Conservation (phyloP, 2,888 invertebrate species). For the Hypsopygia costalis region DNA sequence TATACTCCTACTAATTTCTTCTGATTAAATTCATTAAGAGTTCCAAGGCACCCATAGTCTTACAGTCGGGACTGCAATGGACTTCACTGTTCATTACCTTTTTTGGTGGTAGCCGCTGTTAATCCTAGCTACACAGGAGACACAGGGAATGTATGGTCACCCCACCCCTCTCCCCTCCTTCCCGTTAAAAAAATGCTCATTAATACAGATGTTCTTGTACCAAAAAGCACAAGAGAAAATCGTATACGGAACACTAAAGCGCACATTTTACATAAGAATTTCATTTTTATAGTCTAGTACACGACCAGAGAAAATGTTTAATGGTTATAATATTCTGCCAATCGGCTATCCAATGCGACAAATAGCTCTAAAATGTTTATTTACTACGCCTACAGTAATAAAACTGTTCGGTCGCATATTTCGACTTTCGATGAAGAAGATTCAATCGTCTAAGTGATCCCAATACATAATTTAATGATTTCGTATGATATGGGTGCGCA, state of each 20-base stretch:
- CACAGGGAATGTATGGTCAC: too few species aligned
- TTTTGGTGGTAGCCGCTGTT: too few species aligned
- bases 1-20: too few species aligned
- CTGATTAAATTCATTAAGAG: too few species aligned
- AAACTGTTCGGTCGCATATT: conserved; percentile 4
- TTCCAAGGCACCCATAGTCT: too few species aligned
- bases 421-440: conserved; percentile 2
- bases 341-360: background rate
- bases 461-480: conserved; percentile 7
- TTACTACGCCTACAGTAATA: conserved; percentile 2
- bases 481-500: conserved; percentile 8
- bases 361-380: conserved; percentile 1
- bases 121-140: too few species aligned
- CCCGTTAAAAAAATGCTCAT: too few species aligned
- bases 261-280: background rate
- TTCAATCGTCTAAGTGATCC: conserved; percentile 4
- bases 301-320: background rate
- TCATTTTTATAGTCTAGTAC: background rate
- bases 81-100: too few species aligned
- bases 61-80: too few species aligned
- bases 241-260: background rate
- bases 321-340: background rate
- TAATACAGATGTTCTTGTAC: too few species aligned
- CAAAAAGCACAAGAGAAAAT: background rate
- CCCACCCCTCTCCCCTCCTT: too few species aligned